Conservation (phyloP, 2,797 vertebrate genomes). For the Cephalopachus bancanus region DNA sequence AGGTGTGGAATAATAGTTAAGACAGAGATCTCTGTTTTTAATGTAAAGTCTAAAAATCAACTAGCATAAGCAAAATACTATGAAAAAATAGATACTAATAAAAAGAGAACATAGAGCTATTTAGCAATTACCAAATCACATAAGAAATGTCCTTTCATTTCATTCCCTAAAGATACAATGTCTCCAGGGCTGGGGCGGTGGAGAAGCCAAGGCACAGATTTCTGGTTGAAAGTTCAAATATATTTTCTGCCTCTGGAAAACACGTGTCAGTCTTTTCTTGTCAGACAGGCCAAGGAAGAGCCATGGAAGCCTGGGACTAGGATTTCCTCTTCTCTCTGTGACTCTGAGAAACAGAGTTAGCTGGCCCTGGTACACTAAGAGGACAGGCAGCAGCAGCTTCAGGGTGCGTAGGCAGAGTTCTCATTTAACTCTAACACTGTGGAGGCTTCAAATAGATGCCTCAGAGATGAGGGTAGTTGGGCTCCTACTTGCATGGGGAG, state of each 20-base stretch:
- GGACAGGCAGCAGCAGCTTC: not conserved
- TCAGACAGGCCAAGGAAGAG: not conserved
- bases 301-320: not conserved
- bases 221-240: not conserved
- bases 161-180: not conserved
- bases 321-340: not conserved
- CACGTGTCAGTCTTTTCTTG: not conserved
- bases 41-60: not conserved
- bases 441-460: not conserved
- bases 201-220: not conserved
- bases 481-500: no score
- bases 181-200: not conserved
- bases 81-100: not conserved
- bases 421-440: not conserved
- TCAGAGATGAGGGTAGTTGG: not conserved
- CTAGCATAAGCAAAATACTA: not conserved
- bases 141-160: not conserved
- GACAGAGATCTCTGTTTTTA: not conserved
- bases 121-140: conserved; percentile 22
- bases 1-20: not conserved
- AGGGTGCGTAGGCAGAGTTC: not conserved
- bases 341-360: not conserved
- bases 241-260: not conserved
- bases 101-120: not conserved
- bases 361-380: not conserved